A percentile compares a stretch with the other conserved stretches of the same genome.
phyloP scores from a whole-genome alignment of 2,888 invertebrate species.

The Abrostola tripartita region DNA sequence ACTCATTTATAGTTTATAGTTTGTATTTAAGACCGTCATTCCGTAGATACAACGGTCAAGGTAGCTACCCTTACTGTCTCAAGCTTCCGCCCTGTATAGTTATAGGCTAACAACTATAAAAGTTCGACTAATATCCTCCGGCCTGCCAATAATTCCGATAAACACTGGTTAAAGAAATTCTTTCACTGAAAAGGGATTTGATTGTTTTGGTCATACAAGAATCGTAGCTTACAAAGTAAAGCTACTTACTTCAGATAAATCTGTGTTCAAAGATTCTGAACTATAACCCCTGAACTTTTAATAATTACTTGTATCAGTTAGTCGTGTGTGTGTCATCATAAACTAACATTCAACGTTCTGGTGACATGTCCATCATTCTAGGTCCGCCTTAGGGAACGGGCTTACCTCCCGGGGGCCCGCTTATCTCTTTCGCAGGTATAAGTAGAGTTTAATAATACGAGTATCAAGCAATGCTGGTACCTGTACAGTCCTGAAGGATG shows the following conservation, averaged over 20 bases:
- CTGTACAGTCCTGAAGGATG: constrained; percentile 9
- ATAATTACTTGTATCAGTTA: constrained; percentile 11
- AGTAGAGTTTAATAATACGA: constrained; percentile 32
- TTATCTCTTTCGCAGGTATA: constrained; percentile 61
- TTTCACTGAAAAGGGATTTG: not conserved
- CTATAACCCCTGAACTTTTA: not conserved
- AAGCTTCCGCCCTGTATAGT: not conserved
- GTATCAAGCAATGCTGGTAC: constrained; percentile 61
- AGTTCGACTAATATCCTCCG: not conserved
- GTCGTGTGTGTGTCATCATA: not conserved
- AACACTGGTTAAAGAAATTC: not conserved
- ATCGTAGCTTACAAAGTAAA: constrained; percentile 14
- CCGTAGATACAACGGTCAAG: too few species aligned
- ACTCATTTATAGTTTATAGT: too few species aligned
- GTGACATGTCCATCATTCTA: constrained; percentile 58
- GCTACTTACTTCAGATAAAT: not conserved
- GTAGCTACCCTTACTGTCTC: too few species aligned
- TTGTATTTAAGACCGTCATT: too few species aligned
- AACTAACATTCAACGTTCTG: constrained; percentile 21
- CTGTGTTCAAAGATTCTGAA: not conserved
- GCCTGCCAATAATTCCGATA: not conserved
- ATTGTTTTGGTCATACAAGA: constrained; percentile 7
- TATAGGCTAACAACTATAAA: constrained; percentile 5
- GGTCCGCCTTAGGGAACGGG: constrained; percentile 62
- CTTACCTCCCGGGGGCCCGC: constrained; percentile 59